Evolutionary conservation across 1,140 invertebrate species (phyloP), one percentile per base, ranked within the genome.

Genomic region (Rhyacophila brunnea): DNA sequence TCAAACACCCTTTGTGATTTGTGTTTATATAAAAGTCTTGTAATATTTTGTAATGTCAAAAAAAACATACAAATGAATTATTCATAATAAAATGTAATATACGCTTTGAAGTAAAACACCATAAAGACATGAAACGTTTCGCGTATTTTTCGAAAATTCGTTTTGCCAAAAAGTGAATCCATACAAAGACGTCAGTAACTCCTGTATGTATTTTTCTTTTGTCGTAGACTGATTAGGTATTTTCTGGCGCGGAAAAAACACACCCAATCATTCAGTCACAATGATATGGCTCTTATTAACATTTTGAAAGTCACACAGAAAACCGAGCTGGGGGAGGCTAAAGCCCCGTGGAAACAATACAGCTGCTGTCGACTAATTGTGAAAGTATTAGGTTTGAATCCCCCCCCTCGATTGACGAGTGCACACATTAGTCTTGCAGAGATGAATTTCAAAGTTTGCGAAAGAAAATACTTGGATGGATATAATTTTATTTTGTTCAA

Each of bases 301-400:
- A 46, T 17, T 46, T 46, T 46, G 28, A 45, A 59, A 52, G 49
- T 53, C 49, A 59, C 42, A 34, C 23, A 23, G 23, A 28, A 9
- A 3, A 28, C 23, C 3, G 23, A 46, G n/a, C 6, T 36, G 45
- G 19, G 35, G 38, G 15, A n/a, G 38, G 38, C 17, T 34, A 44
- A 59, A 59, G 52, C 49, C 45, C 17, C 57, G 57, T 59, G 57
- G 57, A 40, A 46, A 28, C 19, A 20, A 44, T 44, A 48, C 57
- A 59, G 48, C 49, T 59, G 48, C 49, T 59, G 57, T 53, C 35
- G 17, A 32, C 43, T 50, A 48, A 58, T 58, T 43, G 57, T 47
- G 17, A 32, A 28, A 17, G 47, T 14, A 49, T 35, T 15, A 5
- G 11, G 11, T 13, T n/a, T n/a, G 6, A 14, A 6, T 17, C 44